phyloP scores from a whole-genome alignment of 2,888 invertebrate genomes.

The Tanytarsus gracilentus region DNA sequence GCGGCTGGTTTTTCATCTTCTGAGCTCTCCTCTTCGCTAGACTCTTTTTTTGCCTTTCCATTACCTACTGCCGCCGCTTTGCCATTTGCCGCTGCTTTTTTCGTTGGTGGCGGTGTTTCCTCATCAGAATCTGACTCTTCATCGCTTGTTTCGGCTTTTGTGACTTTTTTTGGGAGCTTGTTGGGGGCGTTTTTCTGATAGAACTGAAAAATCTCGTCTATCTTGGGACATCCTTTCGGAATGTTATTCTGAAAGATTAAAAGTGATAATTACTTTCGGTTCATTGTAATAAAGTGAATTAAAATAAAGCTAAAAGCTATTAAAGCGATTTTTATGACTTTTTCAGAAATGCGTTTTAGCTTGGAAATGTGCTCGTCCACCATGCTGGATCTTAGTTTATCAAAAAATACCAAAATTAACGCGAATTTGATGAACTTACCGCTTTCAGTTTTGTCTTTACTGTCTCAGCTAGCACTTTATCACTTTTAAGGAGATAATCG shows the following conservation, averaged over 20 bases:
- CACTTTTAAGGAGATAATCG: constrained; percentile 54
- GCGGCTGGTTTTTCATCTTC: constrained; percentile 38
- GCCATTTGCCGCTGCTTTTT: neutral
- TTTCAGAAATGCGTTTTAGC: constrained; percentile 22
- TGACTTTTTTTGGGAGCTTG: constrained; percentile 35
- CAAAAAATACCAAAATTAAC: constrained; percentile 10
- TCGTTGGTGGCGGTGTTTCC: neutral
- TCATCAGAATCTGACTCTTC: constrained; percentile 26
- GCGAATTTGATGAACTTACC: constrained; percentile 55
- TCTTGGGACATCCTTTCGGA: constrained; percentile 54
- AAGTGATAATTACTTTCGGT: neutral
- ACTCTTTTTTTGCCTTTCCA: neutral
- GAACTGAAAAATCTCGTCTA: constrained; percentile 52
- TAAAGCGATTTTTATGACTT: neutral
- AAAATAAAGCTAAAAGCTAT: neutral
- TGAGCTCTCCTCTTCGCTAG: constrained; percentile 7
- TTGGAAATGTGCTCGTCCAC: constrained; percentile 12
- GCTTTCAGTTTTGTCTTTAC: constrained; percentile 64
- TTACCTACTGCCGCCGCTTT: too few species aligned
- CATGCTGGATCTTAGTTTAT: neutral
- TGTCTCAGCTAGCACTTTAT: constrained; percentile 57
- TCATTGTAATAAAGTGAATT: neutral
- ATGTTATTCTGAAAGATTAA: constrained; percentile 48
- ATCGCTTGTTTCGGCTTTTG: constrained; percentile 32
- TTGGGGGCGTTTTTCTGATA: constrained; percentile 48